Evolutionary conservation across 2,888 invertebrate species (phyloP).

Genomic region (Sphecodes monilicornis): DNA sequence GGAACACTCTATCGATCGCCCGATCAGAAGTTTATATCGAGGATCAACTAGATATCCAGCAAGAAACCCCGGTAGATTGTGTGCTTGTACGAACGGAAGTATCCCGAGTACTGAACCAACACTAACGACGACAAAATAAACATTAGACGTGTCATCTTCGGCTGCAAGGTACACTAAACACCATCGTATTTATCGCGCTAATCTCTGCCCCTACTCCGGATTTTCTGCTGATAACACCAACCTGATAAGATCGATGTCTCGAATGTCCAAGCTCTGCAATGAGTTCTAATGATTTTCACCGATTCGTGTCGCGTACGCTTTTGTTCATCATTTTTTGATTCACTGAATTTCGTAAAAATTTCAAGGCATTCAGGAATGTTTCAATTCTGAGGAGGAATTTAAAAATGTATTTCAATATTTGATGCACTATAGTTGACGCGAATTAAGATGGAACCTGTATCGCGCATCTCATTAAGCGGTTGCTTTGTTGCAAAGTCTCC

Average conservation of each 20-base stretch:
- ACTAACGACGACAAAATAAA: background rate
- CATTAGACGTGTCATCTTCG: background rate
- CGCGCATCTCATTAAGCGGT: too few relatives aligned
- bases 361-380: too few relatives aligned
- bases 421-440: too few relatives aligned
- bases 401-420: background rate
- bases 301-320: background rate
- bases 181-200: background rate
- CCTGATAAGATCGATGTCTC: background rate
- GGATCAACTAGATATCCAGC: background rate
- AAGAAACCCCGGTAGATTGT: constrained; percentile 1
- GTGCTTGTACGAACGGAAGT: constrained; percentile 2
- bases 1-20: background rate
- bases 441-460: too few relatives aligned
- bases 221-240: background rate
- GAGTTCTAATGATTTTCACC: background rate
- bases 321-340: background rate
- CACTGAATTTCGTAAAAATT: too few relatives aligned
- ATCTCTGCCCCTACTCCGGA: background rate
- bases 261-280: background rate
- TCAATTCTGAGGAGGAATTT: background rate
- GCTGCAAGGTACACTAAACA: background rate
- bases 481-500: too few relatives aligned
- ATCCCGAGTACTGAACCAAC: background rate
- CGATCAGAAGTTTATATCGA: background rate